phyloP scores from a whole-genome alignment of 1,140 invertebrate genomes.

The Drosophila varians region DNA sequence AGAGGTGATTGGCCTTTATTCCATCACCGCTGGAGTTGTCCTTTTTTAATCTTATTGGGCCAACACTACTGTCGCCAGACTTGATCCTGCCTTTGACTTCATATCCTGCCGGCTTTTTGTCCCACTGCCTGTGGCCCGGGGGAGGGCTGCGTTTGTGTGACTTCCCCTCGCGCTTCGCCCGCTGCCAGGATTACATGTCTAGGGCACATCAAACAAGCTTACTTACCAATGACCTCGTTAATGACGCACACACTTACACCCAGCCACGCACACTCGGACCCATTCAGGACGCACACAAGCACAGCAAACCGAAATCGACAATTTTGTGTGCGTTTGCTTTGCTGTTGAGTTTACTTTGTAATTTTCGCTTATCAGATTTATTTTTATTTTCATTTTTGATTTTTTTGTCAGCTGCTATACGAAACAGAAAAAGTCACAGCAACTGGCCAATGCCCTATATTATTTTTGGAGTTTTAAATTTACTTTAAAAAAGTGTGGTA shows the following conservation, averaged over 20 bases:
- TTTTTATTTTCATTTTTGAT: conserved; percentile 80
- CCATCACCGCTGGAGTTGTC: not conserved
- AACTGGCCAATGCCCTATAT: conserved; percentile 15
- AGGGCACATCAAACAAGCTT: conserved; percentile 80
- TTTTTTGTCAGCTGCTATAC: conserved; percentile 64
- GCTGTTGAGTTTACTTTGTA: conserved; percentile 71
- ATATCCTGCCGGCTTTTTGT: conserved; percentile 4
- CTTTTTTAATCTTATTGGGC: not conserved
- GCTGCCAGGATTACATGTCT: conserved; percentile 74
- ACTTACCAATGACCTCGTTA: conserved; percentile 81
- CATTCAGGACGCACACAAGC: conserved; percentile 1
- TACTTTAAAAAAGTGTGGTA: too few relatives aligned
- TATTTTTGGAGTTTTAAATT: not conserved
- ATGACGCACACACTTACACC: conserved; percentile 50
- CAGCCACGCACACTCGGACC: conserved; percentile 11
- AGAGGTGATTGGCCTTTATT: not conserved
- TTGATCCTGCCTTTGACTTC: conserved; percentile 6
- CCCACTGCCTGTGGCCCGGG: not conserved
- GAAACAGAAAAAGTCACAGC: conserved; percentile 10
- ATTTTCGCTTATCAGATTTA: conserved; percentile 80
- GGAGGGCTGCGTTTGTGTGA: conserved; percentile 41
- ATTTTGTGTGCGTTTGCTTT: conserved; percentile 42
- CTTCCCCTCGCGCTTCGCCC: conserved; percentile 13
- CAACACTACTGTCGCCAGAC: not conserved
- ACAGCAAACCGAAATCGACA: conserved; percentile 15